Base-by-base conservation (phyloP, 1,140 invertebrate genomes). In the Proctacanthus coquilletti region DNA sequence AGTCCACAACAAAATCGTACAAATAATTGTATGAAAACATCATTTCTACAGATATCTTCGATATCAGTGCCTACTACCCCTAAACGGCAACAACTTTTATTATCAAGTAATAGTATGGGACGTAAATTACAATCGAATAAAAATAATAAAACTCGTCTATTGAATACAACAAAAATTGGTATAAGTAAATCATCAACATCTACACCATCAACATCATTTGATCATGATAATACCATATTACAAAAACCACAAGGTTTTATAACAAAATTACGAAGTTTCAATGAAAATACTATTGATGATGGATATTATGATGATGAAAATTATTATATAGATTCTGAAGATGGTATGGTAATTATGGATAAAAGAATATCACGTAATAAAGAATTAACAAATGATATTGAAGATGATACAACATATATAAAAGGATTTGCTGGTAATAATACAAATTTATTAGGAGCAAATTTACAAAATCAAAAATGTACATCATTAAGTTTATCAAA, bases 51-150 rank as follows among this genome's bases (percentile, higher is more conserved):
- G 25, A 27, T 27, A 13, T 27, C 36, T n/a, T 66, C 65, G 3
- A 58, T 65, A 35, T 67, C 65, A 0, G 63, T 67, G n/a, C 65
- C 65, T 2, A 66, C 65, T 35, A 67, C 65, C 1, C 65, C 65
- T 0, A 66, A 66, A 41, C 48, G 63, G 14, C n/a, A n/a, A n/a
- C n/a, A n/a, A n/a, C n/a, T n/a, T n/a, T n/a, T n/a, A n/a, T n/a
- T n/a, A n/a, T n/a, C n/a, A n/a, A n/a, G n/a, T n/a, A n/a, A n/a
- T n/a, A n/a, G n/a, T n/a, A n/a, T n/a, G n/a, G n/a, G n/a, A n/a
- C n/a, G n/a, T n/a, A n/a, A n/a, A n/a, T n/a, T n/a, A n/a, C n/a
- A n/a, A n/a, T n/a, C n/a, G n/a, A n/a, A n/a, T n/a, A n/a, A n/a
- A n/a, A n/a, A n/a, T n/a, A n/a, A n/a, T n/a, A n/a, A n/a, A n/a